These are phyloP conservation scores for Brachyistius frenatus DNA, from an alignment of 2,113 vertebrate genomes.

Conservation along the genomic window DNA sequence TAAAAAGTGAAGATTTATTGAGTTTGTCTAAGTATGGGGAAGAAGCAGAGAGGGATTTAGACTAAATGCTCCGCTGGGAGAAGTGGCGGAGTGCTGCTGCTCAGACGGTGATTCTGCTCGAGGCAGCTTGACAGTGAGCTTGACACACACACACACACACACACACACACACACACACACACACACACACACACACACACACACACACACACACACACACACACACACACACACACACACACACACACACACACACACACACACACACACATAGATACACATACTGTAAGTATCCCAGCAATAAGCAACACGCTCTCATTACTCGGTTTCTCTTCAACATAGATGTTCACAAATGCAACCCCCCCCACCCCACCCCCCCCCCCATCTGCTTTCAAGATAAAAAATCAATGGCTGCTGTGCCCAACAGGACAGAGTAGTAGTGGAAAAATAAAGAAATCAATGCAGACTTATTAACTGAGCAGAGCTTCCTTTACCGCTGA, in stretches of 20 bases:
- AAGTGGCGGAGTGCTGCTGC: constrained; percentile 43
- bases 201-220: constrained; percentile 3
- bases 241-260: not conserved
- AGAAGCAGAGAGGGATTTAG: constrained; percentile 50
- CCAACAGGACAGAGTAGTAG: constrained; percentile 59
- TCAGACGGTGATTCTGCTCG: constrained; percentile 51
- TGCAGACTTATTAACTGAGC: constrained; percentile 74
- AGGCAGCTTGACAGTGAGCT: constrained; percentile 48
- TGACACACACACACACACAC: constrained; percentile 9
- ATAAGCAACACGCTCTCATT: constrained; percentile 36
- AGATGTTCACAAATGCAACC: constrained; percentile 55
- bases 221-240: constrained; percentile 3
- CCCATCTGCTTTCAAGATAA: constrained; percentile 46
- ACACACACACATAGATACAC: not conserved
- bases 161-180: not conserved
- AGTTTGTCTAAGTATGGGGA: constrained; percentile 40
- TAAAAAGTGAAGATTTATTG: constrained; percentile 61
- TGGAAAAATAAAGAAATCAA: constrained; percentile 79
- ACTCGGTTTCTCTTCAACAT: constrained; percentile 52
- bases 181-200: not conserved
- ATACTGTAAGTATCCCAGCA: constrained; percentile 1
- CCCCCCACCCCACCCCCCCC: not conserved
- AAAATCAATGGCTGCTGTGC: constrained; percentile 69
- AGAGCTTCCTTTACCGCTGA: constrained; percentile 62
- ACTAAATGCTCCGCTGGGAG: constrained; percentile 65